These are phyloP conservation scores for Lacanobia oleracea DNA, from an alignment of 2,888 invertebrate species.

Conservation along the genomic window DNA sequence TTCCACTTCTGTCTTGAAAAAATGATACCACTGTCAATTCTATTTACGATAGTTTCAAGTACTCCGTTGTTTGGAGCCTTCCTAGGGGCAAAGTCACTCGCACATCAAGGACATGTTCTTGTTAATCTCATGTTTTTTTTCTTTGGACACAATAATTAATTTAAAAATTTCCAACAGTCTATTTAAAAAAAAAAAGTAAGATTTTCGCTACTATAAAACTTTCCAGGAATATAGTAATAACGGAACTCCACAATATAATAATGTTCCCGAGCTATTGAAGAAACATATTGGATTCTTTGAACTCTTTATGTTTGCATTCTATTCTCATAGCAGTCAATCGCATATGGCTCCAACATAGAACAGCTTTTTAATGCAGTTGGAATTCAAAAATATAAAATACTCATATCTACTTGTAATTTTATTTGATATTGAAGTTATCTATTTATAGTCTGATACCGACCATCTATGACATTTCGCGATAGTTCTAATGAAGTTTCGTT, in stretches of 20 bases:
- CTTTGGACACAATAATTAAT: neutral
- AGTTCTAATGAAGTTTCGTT: neutral
- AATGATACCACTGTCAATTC: slow-evolving; percentile 83
- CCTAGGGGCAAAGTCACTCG: slow-evolving; percentile 24
- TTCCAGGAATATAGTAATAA: slow-evolving; percentile 15
- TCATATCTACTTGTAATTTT: slow-evolving; percentile 14
- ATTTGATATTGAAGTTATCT: slow-evolving; percentile 5
- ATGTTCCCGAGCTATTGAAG: slow-evolving; percentile 45
- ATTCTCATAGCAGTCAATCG: slow-evolving; percentile 60
- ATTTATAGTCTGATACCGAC: neutral
- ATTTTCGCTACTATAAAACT: neutral
- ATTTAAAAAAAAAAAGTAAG: neutral
- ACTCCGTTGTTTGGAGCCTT: slow-evolving; percentile 56
- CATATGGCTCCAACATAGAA: slow-evolving; percentile 49
- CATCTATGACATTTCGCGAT: neutral
- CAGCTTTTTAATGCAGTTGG: slow-evolving; percentile 49
- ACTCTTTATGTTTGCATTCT: slow-evolving; percentile 59
- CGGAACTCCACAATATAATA: slow-evolving; percentile 32
- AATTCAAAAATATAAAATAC: slow-evolving; percentile 26
- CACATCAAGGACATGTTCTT: slow-evolving; percentile 22
- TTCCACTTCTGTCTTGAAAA: slow-evolving; percentile 77
- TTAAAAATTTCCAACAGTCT: neutral
- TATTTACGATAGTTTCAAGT: slow-evolving; percentile 76
- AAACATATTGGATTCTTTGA: slow-evolving; percentile 62
- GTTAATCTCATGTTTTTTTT: neutral